Evolutionary conservation across 1,140 invertebrate species (phyloP), one percentile per base, ranked within the genome.

Genomic region (Aplysia californica): DNA sequence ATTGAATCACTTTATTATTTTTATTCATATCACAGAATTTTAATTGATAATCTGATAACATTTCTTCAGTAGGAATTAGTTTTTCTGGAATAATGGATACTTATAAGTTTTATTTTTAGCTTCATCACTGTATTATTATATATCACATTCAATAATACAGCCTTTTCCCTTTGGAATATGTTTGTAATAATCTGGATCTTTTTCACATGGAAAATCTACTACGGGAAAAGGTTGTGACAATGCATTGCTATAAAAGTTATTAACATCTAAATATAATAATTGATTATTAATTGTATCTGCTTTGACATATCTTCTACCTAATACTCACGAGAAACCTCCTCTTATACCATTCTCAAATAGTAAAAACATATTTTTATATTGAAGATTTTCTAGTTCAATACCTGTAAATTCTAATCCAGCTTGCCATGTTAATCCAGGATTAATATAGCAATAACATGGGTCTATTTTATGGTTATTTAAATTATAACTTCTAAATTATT

Each of bases 141-240:
- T n/a, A 79, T 88, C 83, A n/a, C 85, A 76, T 68, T 93, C 91
- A 39, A 93, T 82, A 72, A 92, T 90, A 78, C 90, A 93, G 79
- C 80, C 81, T 85, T 68, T 82, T 70, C n/a, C n/a, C n/a, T 83
- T 89, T 79, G 85, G 39, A 76, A 66, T 67, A 36, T 76, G 58
- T 58, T 10, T 70, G 58, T 76, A 73, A 65, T 76, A 73, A 39
- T 76, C n/a, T 36, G 55, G 33, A 73, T 79, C 55, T n/a, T 72
- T n/a, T 73, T 79, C 78, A 68, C 74, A 65, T 79, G 70, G 76
- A 86, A 64, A 79, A 81, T 78, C 50, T 41, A 71, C 35, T 44
- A 73, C 59, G 77, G 71, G 61, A 79, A 85, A 29, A 79, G 36
- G 33, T 33, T 79, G 18, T 56, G 41, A 65, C 79, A 87, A 77